Evolutionary conservation across 2,113 vertebrate genomes (phyloP).

Genomic region (Pluvialis apricaria): DNA sequence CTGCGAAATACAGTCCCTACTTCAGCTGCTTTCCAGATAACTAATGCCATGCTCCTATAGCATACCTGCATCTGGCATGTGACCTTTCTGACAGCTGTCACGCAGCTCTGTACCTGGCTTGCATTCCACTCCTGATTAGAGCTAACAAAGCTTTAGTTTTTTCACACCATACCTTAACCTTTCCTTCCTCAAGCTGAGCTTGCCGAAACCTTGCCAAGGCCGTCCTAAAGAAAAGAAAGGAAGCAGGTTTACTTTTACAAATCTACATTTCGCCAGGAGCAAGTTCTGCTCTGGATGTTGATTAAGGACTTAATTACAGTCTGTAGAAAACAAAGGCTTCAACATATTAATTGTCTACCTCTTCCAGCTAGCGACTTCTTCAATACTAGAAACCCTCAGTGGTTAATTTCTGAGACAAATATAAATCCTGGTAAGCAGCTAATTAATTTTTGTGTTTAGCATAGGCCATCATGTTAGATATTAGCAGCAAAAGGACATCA

Average conservation of each 20-base stretch:
- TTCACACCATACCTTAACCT: constrained; percentile 83
- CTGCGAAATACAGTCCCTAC: not conserved
- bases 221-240: constrained; percentile 78
- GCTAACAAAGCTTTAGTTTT: not conserved
- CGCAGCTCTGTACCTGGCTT: accelerated
- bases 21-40: no score
- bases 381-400: not conserved
- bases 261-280: not conserved
- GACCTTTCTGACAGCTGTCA: no score
- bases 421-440: not conserved
- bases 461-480: no score
- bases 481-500: not conserved
- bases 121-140: not conserved
- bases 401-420: not conserved
- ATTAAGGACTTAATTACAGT: not conserved
- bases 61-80: accelerated
- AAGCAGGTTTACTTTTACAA: not conserved
- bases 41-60: not conserved
- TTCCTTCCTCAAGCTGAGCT: constrained; percentile 94
- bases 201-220: constrained; percentile 96
- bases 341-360: not conserved
- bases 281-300: not conserved
- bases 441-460: not conserved
- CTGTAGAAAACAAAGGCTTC: not conserved
- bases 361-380: accelerated